Conservation (phyloP, 1,140 invertebrate species). For the Orchestia grillus region DNA sequence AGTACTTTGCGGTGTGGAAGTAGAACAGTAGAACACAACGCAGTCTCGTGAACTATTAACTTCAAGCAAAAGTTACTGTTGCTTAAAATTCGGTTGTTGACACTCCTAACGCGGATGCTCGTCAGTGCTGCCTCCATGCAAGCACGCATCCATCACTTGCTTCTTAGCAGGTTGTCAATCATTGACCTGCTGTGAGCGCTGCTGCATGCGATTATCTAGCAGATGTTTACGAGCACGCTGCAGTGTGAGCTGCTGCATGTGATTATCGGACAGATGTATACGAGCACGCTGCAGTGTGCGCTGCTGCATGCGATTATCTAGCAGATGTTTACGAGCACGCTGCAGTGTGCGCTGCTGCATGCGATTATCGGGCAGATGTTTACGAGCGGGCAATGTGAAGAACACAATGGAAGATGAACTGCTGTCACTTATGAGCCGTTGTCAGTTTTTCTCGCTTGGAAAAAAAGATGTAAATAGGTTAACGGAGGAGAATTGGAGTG, state of each 20-base stretch:
- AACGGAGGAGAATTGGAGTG: background rate
- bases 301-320: background rate
- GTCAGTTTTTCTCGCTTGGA: background rate
- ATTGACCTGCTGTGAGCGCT: no score
- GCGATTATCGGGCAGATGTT: background rate
- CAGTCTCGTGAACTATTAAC: background rate
- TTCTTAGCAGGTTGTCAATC: no score
- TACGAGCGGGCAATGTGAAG: background rate
- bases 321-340: background rate
- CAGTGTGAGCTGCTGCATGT: no score
- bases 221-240: no score
- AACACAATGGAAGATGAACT: background rate
- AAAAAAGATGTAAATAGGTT: background rate
- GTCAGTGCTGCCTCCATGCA: background rate
- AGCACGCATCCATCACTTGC: no score
- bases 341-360: background rate
- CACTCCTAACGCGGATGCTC: background rate
- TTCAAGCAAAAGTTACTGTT: background rate
- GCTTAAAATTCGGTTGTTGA: background rate
- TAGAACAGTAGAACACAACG: background rate
- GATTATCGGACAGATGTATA: no score
- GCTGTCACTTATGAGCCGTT: background rate
- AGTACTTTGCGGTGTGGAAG: no score
- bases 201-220: no score
- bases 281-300: background rate